Evolutionary conservation across 2,888 invertebrate species (phyloP).

Genomic region (Camptogramma bilineatum): DNA sequence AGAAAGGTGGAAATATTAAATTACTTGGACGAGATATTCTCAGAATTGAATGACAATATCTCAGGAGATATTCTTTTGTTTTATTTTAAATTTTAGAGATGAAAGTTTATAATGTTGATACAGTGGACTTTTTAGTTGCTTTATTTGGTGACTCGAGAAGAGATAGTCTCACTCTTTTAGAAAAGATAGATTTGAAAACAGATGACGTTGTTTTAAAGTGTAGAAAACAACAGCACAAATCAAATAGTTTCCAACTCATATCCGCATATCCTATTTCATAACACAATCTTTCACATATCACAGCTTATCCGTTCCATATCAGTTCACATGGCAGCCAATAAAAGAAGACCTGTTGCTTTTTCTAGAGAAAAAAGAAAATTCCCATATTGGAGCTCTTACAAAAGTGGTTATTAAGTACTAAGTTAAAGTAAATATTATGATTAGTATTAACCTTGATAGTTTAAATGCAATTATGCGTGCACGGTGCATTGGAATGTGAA

Average conservation of each 20-base stretch:
- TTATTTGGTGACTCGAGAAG: constrained; percentile 7
- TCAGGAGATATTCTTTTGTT: constrained; percentile 39
- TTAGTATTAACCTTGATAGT: constrained; percentile 48
- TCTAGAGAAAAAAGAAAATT: constrained; percentile 21
- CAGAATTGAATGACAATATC: constrained; percentile 36
- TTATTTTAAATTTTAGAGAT: constrained; percentile 33
- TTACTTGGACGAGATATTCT: constrained; percentile 45
- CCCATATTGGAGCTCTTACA: constrained; percentile 30
- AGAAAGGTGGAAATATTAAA: constrained; percentile 56
- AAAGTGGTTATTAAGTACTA: constrained; percentile 28
- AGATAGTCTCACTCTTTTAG: background rate
- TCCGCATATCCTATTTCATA: constrained; percentile 34
- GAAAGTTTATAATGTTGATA: constrained; percentile 31
- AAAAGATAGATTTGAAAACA: background rate
- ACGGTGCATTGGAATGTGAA: constrained; percentile 50
- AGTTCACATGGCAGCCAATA: constrained; percentile 37
- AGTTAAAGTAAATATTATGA: constrained; percentile 16
- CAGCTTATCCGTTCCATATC: constrained; percentile 34
- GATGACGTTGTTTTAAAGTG: background rate
- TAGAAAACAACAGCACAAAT: constrained; percentile 25
- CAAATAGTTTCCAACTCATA: constrained; percentile 26
- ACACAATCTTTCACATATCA: constrained; percentile 43
- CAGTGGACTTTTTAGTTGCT: constrained; percentile 9
- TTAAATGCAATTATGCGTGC: constrained; percentile 56
- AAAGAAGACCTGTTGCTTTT: constrained; percentile 43